Evolutionary conservation across 2,888 invertebrate species (phyloP).

Genomic region (Volucella inflata): DNA sequence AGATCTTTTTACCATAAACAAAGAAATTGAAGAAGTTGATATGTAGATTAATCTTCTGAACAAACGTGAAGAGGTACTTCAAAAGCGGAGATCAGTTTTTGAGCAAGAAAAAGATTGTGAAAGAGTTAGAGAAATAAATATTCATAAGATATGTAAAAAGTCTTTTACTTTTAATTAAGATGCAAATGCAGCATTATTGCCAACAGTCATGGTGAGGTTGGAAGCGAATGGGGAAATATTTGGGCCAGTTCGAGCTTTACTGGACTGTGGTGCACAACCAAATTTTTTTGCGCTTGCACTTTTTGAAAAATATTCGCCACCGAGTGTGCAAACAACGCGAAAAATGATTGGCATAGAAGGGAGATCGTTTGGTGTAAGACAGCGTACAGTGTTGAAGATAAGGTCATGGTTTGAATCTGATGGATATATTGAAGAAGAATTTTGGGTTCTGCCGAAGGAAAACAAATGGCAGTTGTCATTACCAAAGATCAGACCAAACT

Average conservation of each 20-base stretch:
- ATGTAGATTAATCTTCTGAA: no score
- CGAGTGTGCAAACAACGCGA: neutral
- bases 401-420: slow-evolving; percentile 17
- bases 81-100: no score
- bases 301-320: neutral
- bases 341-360: slow-evolving; percentile 1
- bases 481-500: neutral
- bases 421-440: slow-evolving; percentile 4
- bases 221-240: no score
- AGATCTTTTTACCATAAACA: no score
- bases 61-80: no score
- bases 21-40: no score
- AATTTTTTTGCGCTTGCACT: neutral
- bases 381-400: slow-evolving; percentile 7
- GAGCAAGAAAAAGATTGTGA: neutral
- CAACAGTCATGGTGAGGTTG: no score
- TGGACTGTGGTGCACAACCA: slow-evolving; percentile 1
- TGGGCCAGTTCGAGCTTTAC: neutral
- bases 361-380: neutral
- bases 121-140: slow-evolving; percentile 2
- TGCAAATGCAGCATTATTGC: no score
- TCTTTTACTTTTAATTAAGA: no score
- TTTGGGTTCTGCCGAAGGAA: slow-evolving; percentile 2
- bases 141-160: neutral
- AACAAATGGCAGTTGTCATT: neutral